A percentile compares a stretch with the other conserved stretches of the same genome.
These are phyloP conservation scores for Oscheius sp. DNA, from an alignment of 2,888 invertebrate species.

Conservation along the genomic window DNA sequence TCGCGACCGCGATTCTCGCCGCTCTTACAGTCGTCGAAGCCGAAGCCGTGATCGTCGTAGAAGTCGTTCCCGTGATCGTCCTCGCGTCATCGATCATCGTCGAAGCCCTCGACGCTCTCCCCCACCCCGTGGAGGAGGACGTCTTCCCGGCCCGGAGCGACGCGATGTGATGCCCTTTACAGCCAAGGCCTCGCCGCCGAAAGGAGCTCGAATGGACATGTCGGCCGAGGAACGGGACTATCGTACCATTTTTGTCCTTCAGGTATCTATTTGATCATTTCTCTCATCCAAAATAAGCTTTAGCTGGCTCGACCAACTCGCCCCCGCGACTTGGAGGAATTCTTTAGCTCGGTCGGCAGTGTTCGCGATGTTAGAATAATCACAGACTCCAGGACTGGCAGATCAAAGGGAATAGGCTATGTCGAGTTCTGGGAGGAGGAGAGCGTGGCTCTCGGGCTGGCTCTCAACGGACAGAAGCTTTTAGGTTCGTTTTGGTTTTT, in stretches of 20 bases:
- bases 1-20: slow-evolving; percentile 38
- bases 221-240: slow-evolving; percentile 97
- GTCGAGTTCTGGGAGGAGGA: slow-evolving; percentile 98
- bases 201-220: slow-evolving; percentile 75
- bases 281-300: neutral
- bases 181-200: slow-evolving; percentile 70
- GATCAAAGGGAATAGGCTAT: slow-evolving; percentile 99
- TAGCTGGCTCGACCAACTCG: slow-evolving; percentile 68
- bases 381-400: slow-evolving; percentile 96
- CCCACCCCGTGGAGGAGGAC: slow-evolving; percentile 73
- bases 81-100: slow-evolving; percentile 44
- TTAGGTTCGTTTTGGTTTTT: slow-evolving; percentile 77
- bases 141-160: slow-evolving; percentile 81
- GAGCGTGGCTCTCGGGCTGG: slow-evolving; percentile 82
- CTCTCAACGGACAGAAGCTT: slow-evolving; percentile 92
- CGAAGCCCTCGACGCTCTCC: slow-evolving; percentile 44
- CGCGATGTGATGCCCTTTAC: slow-evolving; percentile 74
- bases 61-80: slow-evolving; percentile 28
- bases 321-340: slow-evolving; percentile 81
- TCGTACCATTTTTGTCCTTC: slow-evolving; percentile 99
- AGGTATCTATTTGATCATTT: slow-evolving; percentile 78
- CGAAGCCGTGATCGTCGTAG: slow-evolving; percentile 29
- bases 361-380: slow-evolving; percentile 95
- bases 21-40: slow-evolving; percentile 38
- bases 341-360: slow-evolving; percentile 97